Conservation (phyloP, 2,888 invertebrate genomes). For the Chymomyza caudatula region DNA sequence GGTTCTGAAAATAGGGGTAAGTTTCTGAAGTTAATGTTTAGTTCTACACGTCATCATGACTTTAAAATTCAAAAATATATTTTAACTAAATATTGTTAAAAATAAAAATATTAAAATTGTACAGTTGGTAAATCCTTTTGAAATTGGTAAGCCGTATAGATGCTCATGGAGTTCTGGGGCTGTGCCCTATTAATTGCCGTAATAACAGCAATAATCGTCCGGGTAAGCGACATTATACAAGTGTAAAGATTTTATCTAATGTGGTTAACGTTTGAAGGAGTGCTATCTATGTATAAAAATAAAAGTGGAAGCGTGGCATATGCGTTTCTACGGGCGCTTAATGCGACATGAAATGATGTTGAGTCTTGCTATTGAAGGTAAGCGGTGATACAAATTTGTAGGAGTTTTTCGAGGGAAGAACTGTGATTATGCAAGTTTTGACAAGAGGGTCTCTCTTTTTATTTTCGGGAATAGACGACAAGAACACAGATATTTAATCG, state of each 20-base stretch:
- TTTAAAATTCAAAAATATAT: background rate
- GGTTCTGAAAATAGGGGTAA: slow-evolving; percentile 33
- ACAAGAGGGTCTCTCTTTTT: too few relatives aligned
- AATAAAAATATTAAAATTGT: background rate
- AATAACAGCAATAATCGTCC: slow-evolving; percentile 36
- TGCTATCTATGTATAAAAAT: slow-evolving; percentile 49
- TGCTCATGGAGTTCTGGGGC: slow-evolving; percentile 56
- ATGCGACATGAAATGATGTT: slow-evolving; percentile 56
- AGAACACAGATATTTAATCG: too few relatives aligned
- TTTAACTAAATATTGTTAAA: background rate
- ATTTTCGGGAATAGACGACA: too few relatives aligned
- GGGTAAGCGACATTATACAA: slow-evolving; percentile 41
- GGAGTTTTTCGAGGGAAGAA: background rate
- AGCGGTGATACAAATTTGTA: slow-evolving; percentile 24
- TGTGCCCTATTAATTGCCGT: slow-evolving; percentile 49
- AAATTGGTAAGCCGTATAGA: too few relatives aligned
- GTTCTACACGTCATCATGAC: background rate
- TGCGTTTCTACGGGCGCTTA: slow-evolving; percentile 36
- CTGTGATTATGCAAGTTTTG: too few relatives aligned
- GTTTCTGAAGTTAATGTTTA: slow-evolving; percentile 2
- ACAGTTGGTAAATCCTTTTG: background rate
- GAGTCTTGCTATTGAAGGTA: slow-evolving; percentile 56
- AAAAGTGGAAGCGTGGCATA: slow-evolving; percentile 51
- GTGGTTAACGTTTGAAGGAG: slow-evolving; percentile 39
- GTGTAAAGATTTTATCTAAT: background rate